Base-by-base conservation (phyloP, 2,888 invertebrate genomes). In the Arge pagana region DNA sequence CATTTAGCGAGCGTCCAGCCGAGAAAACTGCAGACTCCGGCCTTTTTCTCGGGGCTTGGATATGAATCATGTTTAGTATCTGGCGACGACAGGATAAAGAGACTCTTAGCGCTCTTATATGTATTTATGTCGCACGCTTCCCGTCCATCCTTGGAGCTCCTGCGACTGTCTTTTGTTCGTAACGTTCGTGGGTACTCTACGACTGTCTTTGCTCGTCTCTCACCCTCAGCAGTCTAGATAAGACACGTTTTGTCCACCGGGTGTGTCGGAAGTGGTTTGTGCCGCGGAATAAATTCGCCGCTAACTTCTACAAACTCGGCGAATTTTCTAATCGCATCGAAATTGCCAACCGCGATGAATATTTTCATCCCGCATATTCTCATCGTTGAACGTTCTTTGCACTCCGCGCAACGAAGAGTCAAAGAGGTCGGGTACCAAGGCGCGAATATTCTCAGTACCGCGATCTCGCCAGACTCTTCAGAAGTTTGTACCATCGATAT, bases 81-180 rank as follows among this genome's bases (percentile, higher is more conserved):
- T 71, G 69, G 59, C 63, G 61, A 60, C 65, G 68, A 67, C 69
- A 69, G 69, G 65, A 68, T 68, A 68, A 70, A 70, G 66, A 64
- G 66, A 42, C 30, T 42, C 42, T 42, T 30, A 42, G 61, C 61
- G 63, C 67, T 70, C 59, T 63, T 67, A 64, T 66, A 65, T 64
- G 66, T 65, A 68, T 66, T 68, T 68, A 66, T 64, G 68, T 68
- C 70, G 66, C 67, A 65, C 68, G 65, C 66, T 66, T 64, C 62
- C 41, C 33, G 51, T 52, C 59, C 55, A 55, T 52, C 53, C 42
- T 42, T 42, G 21, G 30, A 37, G 30, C 42, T 49, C 37, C 50
- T 48, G 50, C 26, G 42, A 21, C 52, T 40, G 50, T 36, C 30
- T 37, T 42, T 48, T 50, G 43, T 54, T 28, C 28, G 26, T n/a